Evolutionary conservation across 2,113 vertebrate genomes (phyloP).

Genomic region (Cyprinodon brontotheroides): DNA sequence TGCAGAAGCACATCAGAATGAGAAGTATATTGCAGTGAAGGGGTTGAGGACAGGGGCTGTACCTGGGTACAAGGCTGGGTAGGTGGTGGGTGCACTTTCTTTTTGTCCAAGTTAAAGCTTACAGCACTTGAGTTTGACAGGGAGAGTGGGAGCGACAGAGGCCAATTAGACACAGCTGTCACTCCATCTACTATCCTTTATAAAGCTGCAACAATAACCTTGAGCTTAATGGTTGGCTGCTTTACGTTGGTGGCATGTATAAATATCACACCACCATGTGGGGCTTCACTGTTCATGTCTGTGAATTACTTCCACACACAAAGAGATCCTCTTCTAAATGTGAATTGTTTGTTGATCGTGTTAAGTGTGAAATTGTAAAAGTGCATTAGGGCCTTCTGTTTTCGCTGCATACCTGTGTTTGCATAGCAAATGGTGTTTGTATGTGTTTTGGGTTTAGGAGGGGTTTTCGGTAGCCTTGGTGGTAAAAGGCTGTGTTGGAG

Average conservation of each 20-base stretch:
- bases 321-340: constrained; percentile 14
- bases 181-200: constrained; percentile 64
- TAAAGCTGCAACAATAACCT: constrained; percentile 60
- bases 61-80: constrained; percentile 56
- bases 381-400: constrained; percentile 11
- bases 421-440: constrained; percentile 10
- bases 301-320: constrained; percentile 21
- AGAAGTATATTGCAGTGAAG: constrained; percentile 47
- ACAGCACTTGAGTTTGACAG: constrained; percentile 76
- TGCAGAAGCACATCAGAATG: constrained; percentile 57
- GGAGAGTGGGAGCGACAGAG: constrained; percentile 67
- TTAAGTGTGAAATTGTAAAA: background rate
- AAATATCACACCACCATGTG: constrained; percentile 22
- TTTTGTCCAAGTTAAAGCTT: constrained; percentile 74
- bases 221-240: constrained; percentile 51
- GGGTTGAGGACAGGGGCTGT: constrained; percentile 47
- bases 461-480: background rate
- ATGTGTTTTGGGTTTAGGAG: constrained; percentile 12
- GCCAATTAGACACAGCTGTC: constrained; percentile 82
- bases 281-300: constrained; percentile 4
- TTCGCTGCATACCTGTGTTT: constrained; percentile 19
- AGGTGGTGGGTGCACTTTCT: constrained; percentile 61
- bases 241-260: constrained; percentile 62
- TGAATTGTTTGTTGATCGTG: constrained; percentile 12
- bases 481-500: constrained; percentile 37